Percentiles rank a stretch among this genome's conserved stretches.
Evolutionary conservation across 2,113 vertebrate species (phyloP).

Genomic region (Danionella cerebrum): DNA sequence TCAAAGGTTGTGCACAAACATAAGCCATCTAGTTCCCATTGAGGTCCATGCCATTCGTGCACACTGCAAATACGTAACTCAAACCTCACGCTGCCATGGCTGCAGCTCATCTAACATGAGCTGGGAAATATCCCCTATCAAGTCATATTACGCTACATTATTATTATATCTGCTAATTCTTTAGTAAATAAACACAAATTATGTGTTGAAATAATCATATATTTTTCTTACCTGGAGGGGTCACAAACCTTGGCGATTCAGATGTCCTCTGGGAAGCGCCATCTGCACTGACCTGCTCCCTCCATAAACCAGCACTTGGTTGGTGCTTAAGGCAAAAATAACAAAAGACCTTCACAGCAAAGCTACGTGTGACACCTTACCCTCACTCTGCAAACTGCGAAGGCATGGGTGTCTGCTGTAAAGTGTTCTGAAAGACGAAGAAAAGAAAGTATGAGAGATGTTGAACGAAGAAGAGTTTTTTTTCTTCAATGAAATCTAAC

Average conservation of each 20-base stretch:
- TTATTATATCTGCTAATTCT: not conserved
- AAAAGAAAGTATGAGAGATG: conserved; percentile 4
- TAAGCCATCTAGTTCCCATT: no score
- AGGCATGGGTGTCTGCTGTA: conserved; percentile 33
- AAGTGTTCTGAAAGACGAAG: conserved; percentile 12
- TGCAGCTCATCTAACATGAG: no score
- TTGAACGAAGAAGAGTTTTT: conserved; percentile 28
- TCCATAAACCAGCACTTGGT: conserved; percentile 24
- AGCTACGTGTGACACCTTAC: conserved; percentile 32
- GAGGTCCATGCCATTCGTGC: no score
- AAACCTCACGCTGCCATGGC: no score
- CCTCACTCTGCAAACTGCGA: conserved; percentile 31
- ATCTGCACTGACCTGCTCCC: not conserved
- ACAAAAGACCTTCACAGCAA: conserved; percentile 13
- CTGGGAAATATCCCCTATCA: no score
- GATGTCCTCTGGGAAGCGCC: conserved; percentile 2
- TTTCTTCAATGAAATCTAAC: conserved; percentile 24
- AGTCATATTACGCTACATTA: no score
- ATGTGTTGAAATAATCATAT: not conserved
- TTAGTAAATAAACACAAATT: not conserved
- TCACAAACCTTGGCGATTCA: not conserved
- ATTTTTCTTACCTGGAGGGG: not conserved
- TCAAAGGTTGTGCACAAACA: no score
- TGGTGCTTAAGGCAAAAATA: conserved; percentile 30
- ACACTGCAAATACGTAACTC: no score